Base-by-base conservation (phyloP, 2,888 invertebrate genomes). In the Galeruca laticollis region DNA sequence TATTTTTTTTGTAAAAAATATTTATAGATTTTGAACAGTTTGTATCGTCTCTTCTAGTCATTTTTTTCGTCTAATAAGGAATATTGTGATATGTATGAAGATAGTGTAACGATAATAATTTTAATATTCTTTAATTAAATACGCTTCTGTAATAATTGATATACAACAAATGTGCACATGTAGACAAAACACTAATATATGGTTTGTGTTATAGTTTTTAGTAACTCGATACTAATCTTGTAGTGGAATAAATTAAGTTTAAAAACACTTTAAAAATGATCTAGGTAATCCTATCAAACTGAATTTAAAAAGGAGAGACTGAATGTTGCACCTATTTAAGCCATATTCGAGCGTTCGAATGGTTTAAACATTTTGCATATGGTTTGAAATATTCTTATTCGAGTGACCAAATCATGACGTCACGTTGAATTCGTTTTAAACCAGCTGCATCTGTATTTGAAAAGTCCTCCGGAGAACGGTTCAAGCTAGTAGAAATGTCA, bases 31-130 rank as follows among this genome's bases (percentile, higher is more conserved):
- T 62, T 59, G 40, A 56, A 40, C 43, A 57, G 49, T 51, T 73
- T 61, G 69, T 71, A 71, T 69, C 6, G 6, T 68, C 68, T 72
- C 68, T 72, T 76, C 75, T 77, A 76, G 76, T 71, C 75, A 73
- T 73, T 70, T 71, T 71, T 67, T 60, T 64, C 40, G 65, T 51
- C 21, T 67, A 71, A 69, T 68, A 73, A 60, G 66, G 51, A 69
- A 61, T 74, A 76, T 74, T 80, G 80, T 80, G 80, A 80, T 80
- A 80, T 77, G 71, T 76, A 77, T 63, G 69, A 72, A 75, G 75
- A 76, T 76, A 77, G 73, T 76, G 68, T 77, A 73, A 70, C 70
- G 73, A 63, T 75, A 73, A 69, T 70, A 69, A 68, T 52, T 62
- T 62, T 69, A 73, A 68, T 64, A 54, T 59, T 65, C 65, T 68